These are phyloP conservation scores for Raja brachyura DNA, from an alignment of 2,113 vertebrate genomes.

Conservation along the genomic window DNA sequence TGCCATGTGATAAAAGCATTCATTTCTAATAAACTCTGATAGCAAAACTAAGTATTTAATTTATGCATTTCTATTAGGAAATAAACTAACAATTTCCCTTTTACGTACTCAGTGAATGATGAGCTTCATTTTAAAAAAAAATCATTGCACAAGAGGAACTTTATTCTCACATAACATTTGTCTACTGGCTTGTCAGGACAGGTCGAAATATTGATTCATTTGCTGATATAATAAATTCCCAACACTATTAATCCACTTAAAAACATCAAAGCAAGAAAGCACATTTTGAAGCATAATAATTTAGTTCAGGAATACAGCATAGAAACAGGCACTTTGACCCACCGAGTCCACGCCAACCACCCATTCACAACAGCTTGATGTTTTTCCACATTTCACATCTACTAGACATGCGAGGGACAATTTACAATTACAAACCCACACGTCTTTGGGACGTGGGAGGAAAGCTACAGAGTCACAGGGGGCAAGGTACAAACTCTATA, in stretches of 20 bases:
- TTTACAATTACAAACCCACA: too few relatives aligned
- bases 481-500: too few relatives aligned
- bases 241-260: background rate
- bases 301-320: too few relatives aligned
- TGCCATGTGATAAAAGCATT: background rate
- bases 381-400: too few relatives aligned
- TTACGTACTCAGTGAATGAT: background rate
- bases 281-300: background rate
- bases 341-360: too few relatives aligned
- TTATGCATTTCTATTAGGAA: background rate
- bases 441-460: too few relatives aligned
- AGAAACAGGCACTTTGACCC: too few relatives aligned
- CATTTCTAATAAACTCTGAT: slow-evolving; percentile 3
- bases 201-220: background rate
- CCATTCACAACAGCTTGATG: too few relatives aligned
- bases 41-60: background rate
- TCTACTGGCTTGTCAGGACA: background rate
- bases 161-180: background rate
- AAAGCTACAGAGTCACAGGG: too few relatives aligned
- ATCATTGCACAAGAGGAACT: background rate
- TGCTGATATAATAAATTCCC: background rate
- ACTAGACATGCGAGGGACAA: too few relatives aligned
- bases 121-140: background rate
- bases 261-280: background rate
- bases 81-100: background rate